These are phyloP conservation scores for Argyrosomus regius DNA, from an alignment of 2,797 vertebrate species.

Conservation along the genomic window DNA sequence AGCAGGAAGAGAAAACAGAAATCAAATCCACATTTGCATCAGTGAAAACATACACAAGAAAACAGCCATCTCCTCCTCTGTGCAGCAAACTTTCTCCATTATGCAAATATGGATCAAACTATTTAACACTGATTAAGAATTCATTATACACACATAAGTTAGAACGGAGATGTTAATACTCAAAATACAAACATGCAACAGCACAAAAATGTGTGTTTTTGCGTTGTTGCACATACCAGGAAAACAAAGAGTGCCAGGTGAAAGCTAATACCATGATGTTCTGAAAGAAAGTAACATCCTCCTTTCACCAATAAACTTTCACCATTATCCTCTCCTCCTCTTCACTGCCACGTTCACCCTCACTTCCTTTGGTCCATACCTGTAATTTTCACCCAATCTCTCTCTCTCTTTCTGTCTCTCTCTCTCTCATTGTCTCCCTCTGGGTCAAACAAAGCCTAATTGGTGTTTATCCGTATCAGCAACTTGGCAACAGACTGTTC, in stretches of 20 bases:
- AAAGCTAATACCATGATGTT: not conserved
- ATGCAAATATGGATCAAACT: constrained; percentile 15
- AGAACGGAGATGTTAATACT: not conserved
- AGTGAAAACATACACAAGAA: not conserved
- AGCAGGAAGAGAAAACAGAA: constrained; percentile 1
- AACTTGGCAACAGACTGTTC: constrained; percentile 29
- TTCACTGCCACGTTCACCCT: not conserved
- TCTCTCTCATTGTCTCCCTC: not conserved
- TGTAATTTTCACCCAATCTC: not conserved
- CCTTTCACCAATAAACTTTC: not conserved
- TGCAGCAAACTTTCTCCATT: not conserved
- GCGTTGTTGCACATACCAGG: not conserved
- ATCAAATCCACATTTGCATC: constrained; percentile 9
- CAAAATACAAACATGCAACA: not conserved
- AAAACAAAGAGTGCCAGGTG: not conserved
- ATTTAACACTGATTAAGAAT: constrained; percentile 11
- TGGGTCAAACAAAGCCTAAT: constrained; percentile 35
- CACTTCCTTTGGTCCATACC: accelerated
- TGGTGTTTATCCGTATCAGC: constrained; percentile 43
- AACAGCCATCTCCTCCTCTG: not conserved
- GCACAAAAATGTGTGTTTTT: not conserved
- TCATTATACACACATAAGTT: constrained; percentile 2
- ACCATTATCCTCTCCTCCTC: not conserved
- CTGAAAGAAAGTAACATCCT: not conserved
- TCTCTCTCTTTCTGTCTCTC: not conserved